Conservation (phyloP, 1,140 invertebrate genomes). For the Armadillidium nasatum region DNA sequence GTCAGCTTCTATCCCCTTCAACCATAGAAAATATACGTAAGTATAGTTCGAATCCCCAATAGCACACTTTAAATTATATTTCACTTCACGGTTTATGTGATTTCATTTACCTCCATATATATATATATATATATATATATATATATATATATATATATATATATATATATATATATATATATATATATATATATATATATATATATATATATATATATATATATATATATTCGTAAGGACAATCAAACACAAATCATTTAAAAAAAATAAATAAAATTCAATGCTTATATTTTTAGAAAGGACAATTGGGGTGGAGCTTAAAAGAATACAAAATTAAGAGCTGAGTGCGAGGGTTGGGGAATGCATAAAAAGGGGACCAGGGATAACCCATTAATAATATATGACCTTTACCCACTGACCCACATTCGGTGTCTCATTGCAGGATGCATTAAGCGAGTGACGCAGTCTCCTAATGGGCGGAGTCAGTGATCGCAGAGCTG, state of each 20-base stretch:
- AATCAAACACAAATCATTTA: too few species aligned
- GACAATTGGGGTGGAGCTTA: not conserved
- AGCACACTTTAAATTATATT: too few species aligned
- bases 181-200: constrained; percentile 16
- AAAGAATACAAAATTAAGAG: not conserved
- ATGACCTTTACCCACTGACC: constrained; percentile 8
- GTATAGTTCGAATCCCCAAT: too few species aligned
- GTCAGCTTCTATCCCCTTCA: too few species aligned
- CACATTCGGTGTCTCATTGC: not conserved
- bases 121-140: too few species aligned
- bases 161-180: constrained; percentile 16
- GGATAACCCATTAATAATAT: not conserved
- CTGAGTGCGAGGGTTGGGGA: not conserved
- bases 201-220: not conserved
- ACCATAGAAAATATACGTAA: too few species aligned
- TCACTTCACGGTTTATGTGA: too few species aligned
- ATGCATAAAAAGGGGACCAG: not conserved
- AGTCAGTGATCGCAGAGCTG: too few species aligned
- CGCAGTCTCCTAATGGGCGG: not conserved
- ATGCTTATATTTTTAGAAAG: not conserved
- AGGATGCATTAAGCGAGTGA: not conserved
- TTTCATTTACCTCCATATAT: too few species aligned
- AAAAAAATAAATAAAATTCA: too few species aligned
- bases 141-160: constrained; percentile 19
- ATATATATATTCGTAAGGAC: too few species aligned